These are phyloP conservation scores for Alloplasta piceator DNA, from an alignment of 2,888 invertebrate species.

Conservation along the genomic window DNA sequence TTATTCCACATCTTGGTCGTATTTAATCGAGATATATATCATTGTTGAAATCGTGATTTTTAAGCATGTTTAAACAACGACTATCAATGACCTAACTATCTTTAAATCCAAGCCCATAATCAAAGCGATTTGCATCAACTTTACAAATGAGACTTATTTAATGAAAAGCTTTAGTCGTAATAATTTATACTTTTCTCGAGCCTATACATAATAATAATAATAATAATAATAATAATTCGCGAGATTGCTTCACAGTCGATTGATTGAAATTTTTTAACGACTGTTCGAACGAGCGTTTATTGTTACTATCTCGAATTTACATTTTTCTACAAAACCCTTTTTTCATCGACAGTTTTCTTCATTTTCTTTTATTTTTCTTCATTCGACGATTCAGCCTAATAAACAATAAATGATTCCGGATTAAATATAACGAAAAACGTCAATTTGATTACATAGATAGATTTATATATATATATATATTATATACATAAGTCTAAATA, in stretches of 20 bases:
- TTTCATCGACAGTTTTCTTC: conserved; percentile 31
- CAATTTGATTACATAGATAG: conserved; percentile 61
- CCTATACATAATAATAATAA: not conserved
- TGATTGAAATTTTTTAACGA: not conserved
- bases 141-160: conserved; percentile 12
- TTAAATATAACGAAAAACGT: conserved; percentile 59
- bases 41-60: conserved; percentile 7
- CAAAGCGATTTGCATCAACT: conserved; percentile 28
- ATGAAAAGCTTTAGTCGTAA: conserved; percentile 1
- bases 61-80: conserved; percentile 30
- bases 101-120: conserved; percentile 33
- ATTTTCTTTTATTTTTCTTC: conserved; percentile 38
- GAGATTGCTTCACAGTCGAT: conserved; percentile 13
- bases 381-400: conserved; percentile 44
- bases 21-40: not conserved
- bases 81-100: conserved; percentile 42
- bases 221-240: not conserved
- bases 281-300: conserved; percentile 6
- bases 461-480: conserved; percentile 43
- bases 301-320: conserved; percentile 10
- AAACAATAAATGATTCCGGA: conserved; percentile 55
- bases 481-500: conserved; percentile 35
- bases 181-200: conserved; percentile 24
- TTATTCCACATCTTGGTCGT: conserved; percentile 1
- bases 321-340: conserved; percentile 51